Evolutionary conservation across 2,113 vertebrate species (phyloP), one percentile per base, ranked within the genome.

Genomic region (Stigmatopora nigra): DNA sequence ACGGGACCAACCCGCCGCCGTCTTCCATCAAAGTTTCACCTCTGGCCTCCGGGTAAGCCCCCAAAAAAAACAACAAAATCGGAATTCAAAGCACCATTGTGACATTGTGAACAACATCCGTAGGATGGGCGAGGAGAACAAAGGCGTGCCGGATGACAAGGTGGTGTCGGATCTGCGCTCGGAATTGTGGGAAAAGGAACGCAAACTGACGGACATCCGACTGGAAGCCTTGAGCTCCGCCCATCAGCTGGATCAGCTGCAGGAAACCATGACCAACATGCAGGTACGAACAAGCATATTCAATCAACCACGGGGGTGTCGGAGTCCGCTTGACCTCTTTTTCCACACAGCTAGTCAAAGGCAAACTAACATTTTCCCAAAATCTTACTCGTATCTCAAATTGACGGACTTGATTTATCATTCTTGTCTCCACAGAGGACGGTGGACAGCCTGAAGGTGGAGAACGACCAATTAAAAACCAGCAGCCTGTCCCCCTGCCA

Each of bases 121-220:
- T 67, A 90, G 89, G 44, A 72, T 84, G 4, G 75, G 70, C 60
- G 86, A 88, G 56, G 82, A 44, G 1, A 74, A 15, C 57, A 92
- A 91, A 3, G 73, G 71, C 4, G n/a, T n/a, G n/a, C 84, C 47
- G 0, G 96, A 96, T 46, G 94, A 96, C 71, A 98, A 95, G 77
- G 93, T 95, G 60, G 96, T 99, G 16, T 92, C 94, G 0, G 92
- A 93, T 20, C 88, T 99, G 68, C 94, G 96, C n/a, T 89, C 94
- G 0, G 95, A 98, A 82, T 88, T 99, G 25, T 99, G 97, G 97
- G 94, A 98, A 80, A 99, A 99, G 78, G 97, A 99, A 69, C 92
- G 95, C 82, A 99, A 99, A 81, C 90, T 99, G 38, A 99, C 97
- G 0, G 97, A 99, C 70, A 97, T 99, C 76, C 94, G 96, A 4